A percentile compares a stretch with the other conserved stretches of the same genome.
phyloP scores from a whole-genome alignment of 2,888 invertebrate genomes.

The Lordiphosa fenestrarum region DNA sequence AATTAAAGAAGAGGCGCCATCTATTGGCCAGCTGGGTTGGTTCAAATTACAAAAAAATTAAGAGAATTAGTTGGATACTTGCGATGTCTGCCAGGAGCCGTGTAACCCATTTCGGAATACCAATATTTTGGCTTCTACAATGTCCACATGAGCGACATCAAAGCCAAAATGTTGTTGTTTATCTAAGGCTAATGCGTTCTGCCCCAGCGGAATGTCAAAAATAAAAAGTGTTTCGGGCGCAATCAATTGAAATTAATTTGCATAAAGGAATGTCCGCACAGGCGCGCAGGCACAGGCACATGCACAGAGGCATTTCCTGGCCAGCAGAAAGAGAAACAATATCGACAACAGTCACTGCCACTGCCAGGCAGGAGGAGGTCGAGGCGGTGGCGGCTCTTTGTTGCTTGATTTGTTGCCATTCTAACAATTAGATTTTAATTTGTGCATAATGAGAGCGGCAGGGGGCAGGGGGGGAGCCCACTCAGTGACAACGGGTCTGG shows the following conservation, averaged over 20 bases:
- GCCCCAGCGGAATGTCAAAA: constrained; percentile 65
- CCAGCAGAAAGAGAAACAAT: constrained; percentile 6
- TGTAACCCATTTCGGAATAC: constrained; percentile 22
- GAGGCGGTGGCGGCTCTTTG: constrained; percentile 33
- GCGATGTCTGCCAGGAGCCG: no score
- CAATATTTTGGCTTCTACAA: constrained; percentile 48
- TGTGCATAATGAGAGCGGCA: constrained; percentile 42
- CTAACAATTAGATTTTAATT: constrained; percentile 63
- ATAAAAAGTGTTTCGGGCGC: constrained; percentile 63
- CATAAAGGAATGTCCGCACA: constrained; percentile 70
- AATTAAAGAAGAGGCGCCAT: no score
- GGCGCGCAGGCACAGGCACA: constrained; percentile 27
- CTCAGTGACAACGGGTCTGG: constrained; percentile 41
- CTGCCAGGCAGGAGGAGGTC: background rate
- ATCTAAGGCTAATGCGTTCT: constrained; percentile 63
- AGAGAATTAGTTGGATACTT: no score
- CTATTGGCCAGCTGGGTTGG: no score
- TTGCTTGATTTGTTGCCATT: constrained; percentile 56
- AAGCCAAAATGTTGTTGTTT: constrained; percentile 45
- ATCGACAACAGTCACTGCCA: constrained; percentile 5
- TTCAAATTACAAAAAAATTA: no score
- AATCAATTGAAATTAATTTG: constrained; percentile 76
- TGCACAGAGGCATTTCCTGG: constrained; percentile 2
- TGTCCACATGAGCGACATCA: constrained; percentile 69
- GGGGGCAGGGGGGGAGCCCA: constrained; percentile 19